Percentiles rank a stretch among this genome's conserved stretches.
Evolutionary conservation across 2,113 vertebrate genomes (phyloP).

Genomic region (Lampris incognitus): DNA sequence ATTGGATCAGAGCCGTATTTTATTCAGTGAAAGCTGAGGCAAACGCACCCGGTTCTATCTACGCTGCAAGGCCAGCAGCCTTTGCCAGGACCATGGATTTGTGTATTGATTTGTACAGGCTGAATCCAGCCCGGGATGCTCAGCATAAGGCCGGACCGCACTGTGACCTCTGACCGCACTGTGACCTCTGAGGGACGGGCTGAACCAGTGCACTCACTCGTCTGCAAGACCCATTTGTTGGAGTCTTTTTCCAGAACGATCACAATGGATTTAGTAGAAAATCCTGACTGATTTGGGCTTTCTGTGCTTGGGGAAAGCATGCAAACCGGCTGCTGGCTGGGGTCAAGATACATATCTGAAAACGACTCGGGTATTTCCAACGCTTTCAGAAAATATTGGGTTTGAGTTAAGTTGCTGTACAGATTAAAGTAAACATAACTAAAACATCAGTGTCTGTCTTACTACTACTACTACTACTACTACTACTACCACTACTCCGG

Average conservation of each 20-base stretch:
- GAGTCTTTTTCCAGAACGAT: conserved; percentile 33
- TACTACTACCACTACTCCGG: too few species aligned
- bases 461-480: too few species aligned
- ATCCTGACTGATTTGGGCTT: conserved; percentile 31
- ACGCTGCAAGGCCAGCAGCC: conserved; percentile 56
- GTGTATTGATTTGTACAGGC: conserved; percentile 73
- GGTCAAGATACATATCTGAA: background rate
- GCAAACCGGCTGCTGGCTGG: background rate
- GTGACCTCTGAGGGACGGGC: conserved; percentile 62
- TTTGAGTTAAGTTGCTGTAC: background rate
- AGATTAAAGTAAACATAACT: background rate
- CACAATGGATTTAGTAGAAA: conserved; percentile 38
- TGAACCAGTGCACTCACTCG: conserved; percentile 66
- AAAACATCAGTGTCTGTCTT: background rate
- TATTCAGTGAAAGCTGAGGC: conserved; percentile 68
- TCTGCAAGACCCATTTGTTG: conserved; percentile 55
- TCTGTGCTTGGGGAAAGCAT: conserved; percentile 18
- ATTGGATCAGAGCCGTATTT: conserved; percentile 72
- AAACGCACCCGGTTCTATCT: conserved; percentile 47
- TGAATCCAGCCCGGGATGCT: conserved; percentile 80
- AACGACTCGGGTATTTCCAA: conserved; percentile 16
- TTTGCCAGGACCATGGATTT: conserved; percentile 50
- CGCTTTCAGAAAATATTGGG: background rate
- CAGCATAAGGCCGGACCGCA: conserved; percentile 68
- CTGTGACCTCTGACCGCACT: conserved; percentile 69